These are phyloP conservation scores for Macrosiphum euphorbiae DNA, from an alignment of 2,888 invertebrate genomes.

Conservation along the genomic window DNA sequence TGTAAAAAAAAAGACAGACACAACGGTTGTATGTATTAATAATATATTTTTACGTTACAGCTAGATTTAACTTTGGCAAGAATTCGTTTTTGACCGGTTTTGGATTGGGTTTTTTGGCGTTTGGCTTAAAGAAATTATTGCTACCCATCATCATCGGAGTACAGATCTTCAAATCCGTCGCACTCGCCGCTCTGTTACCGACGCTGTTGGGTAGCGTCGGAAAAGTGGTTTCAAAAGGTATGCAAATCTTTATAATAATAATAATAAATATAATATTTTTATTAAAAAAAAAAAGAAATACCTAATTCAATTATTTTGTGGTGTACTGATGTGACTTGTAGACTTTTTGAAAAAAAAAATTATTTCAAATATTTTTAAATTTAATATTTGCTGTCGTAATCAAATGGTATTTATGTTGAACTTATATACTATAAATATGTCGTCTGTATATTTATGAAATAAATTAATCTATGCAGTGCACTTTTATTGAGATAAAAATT, in stretches of 20 bases:
- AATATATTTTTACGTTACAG: conserved; percentile 66
- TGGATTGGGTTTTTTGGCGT: conserved; percentile 79
- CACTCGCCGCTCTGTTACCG: conserved; percentile 87
- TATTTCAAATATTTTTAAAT: neutral
- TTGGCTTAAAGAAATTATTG: conserved; percentile 86
- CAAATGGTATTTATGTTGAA: neutral
- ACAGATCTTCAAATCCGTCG: conserved; percentile 85
- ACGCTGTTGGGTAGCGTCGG: conserved; percentile 86
- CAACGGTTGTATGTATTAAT: neutral
- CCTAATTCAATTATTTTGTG: neutral
- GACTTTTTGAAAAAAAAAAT: neutral
- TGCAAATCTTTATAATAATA: neutral
- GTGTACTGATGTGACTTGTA: too few relatives aligned
- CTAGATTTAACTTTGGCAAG: conserved; percentile 72
- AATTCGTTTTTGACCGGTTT: conserved; percentile 78
- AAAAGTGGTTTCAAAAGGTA: conserved; percentile 86
- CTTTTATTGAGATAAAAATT: neutral
- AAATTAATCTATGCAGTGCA: neutral
- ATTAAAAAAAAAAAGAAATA: neutral
- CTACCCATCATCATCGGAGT: conserved; percentile 86
- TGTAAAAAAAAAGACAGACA: neutral
- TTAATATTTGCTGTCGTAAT: neutral
- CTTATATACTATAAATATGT: neutral
- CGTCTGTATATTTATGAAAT: neutral
- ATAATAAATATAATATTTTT: too few relatives aligned